A percentile compares a stretch with the other conserved stretches of the same genome.
Evolutionary conservation across 2,888 invertebrate genomes (phyloP).

Genomic region (Hirtodrosophila confusa): DNA sequence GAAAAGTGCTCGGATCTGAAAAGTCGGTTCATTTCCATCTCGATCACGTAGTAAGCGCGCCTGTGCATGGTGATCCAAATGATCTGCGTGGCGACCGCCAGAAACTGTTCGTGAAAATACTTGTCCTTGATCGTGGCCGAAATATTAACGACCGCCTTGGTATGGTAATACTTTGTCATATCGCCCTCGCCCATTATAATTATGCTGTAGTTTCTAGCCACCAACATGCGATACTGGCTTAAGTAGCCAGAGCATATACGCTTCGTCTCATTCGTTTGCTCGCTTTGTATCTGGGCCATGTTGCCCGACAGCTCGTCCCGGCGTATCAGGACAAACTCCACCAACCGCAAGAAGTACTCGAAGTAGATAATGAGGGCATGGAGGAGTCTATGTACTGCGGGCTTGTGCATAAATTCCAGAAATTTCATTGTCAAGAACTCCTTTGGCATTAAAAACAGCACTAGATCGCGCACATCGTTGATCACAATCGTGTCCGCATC

Average conservation of each 20-base stretch:
- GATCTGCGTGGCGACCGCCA: constrained; percentile 78
- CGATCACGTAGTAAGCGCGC: constrained; percentile 76
- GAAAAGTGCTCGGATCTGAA: constrained; percentile 82
- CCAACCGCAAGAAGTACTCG: constrained; percentile 80
- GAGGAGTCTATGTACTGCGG: constrained; percentile 71
- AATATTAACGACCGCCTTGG: constrained; percentile 73
- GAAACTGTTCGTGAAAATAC: constrained; percentile 76
- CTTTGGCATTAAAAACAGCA: constrained; percentile 77
- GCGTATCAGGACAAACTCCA: constrained; percentile 80
- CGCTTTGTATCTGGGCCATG: constrained; percentile 73
- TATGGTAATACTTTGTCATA: constrained; percentile 76
- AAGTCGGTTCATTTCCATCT: constrained; percentile 81
- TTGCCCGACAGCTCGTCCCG: constrained; percentile 77
- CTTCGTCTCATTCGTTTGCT: constrained; percentile 75
- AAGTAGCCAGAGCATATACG: constrained; percentile 76
- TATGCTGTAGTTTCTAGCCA: constrained; percentile 81
- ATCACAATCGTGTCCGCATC: constrained; percentile 79
- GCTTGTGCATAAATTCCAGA: constrained; percentile 76
- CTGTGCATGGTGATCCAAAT: constrained; percentile 82
- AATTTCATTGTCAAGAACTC: constrained; percentile 71
- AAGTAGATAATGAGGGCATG: constrained; percentile 82
- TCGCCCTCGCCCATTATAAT: constrained; percentile 71
- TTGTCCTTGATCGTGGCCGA: constrained; percentile 74
- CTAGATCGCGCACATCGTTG: constrained; percentile 81
- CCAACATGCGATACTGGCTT: constrained; percentile 77